phyloP scores from a whole-genome alignment of 37 sponge, comb jelly and placozoan species.

The Agelas oroides region DNA sequence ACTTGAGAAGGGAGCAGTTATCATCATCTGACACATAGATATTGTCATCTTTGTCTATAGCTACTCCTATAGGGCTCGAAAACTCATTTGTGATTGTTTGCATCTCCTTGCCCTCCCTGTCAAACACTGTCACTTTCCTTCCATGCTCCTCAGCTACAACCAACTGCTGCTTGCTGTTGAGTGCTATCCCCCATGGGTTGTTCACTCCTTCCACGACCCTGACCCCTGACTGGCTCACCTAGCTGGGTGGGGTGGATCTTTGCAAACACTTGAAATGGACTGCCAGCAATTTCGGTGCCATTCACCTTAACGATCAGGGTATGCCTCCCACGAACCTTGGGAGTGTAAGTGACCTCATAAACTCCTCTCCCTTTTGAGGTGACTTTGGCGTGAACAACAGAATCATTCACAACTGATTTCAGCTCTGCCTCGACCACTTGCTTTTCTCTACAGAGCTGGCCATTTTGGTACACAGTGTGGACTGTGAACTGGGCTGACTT shows the following conservation, averaged over 20 bases:
- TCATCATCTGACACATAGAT: constrained; percentile 27
- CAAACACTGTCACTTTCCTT: constrained; percentile 5
- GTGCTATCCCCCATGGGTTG: neutral
- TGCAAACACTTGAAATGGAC: constrained; percentile 28
- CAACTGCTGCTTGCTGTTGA: constrained; percentile 11
- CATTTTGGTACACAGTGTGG: neutral
- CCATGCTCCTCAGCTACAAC: neutral
- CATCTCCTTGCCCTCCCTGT: constrained; percentile 7
- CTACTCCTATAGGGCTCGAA: constrained; percentile 6
- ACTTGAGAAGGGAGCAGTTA: neutral
- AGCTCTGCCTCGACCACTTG: neutral
- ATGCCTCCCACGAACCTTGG: constrained; percentile 26
- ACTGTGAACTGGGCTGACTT: constrained; percentile 1
- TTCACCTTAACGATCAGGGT: constrained; percentile 10
- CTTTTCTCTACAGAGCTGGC: too few relatives aligned
- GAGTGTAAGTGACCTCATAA: constrained; percentile 14
- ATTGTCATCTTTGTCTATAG: constrained; percentile 34
- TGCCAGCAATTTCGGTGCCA: constrained; percentile 21
- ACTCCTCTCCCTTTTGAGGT: neutral
- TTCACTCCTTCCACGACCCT: neutral
- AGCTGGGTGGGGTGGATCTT: constrained; percentile 38
- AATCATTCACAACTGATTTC: constrained; percentile 14
- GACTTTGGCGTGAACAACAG: neutral
- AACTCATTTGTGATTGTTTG: neutral
- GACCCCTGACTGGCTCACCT: constrained; percentile 32